Base-by-base conservation (phyloP, 1,140 invertebrate genomes). In the Drosophila arizonae region DNA sequence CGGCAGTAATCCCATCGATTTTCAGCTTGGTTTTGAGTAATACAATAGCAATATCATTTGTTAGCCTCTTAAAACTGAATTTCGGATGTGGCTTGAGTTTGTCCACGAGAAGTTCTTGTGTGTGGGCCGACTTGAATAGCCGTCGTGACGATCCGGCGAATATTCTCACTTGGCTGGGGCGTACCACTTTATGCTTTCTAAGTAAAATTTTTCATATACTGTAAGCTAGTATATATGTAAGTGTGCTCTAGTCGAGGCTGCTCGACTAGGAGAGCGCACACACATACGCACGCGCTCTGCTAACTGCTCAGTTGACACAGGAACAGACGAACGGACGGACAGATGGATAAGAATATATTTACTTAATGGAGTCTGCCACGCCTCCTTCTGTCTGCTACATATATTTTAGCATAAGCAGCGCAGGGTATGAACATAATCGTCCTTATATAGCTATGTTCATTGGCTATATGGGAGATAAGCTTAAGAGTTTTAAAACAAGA, bases 71-170 rank as follows among this genome's bases (percentile, higher is more conserved):
- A 1, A 0, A 0, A 6, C 57, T 50, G 46, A 70, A 90, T 36
- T 81, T 72, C 3, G 66, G 58, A 43, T 88, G 76, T 1, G 73
- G 51, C 1, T 33, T 33, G 0, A 86, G n/a, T 9, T 46, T 70
- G 0, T n/a, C 15, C 0, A 76, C 84, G 0, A 4, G 4, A 0
- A 67, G 0, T 17, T 52, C 39, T n/a, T 80, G 71, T 2, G 84
- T 78, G 4, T 57, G 10, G 0, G 0, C 11, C 0, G 77, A 41
- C 3, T n/a, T 33, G 2, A 45, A 2, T 10, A 75, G 17, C 1
- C 81, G 78, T 13, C 89, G 60, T 17, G 81, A 77, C 3, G 81
- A 77, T 0, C 89, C 89, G 24, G 75, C 66, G 6, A 76, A 43
- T 1, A 90, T 43, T 13, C 0, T 30, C 0, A 81, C 0, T 4